Percentiles rank a stretch among this genome's conserved stretches.
Conservation (phyloP, 2,888 invertebrate genomes). For the Zelleria hepariella region DNA sequence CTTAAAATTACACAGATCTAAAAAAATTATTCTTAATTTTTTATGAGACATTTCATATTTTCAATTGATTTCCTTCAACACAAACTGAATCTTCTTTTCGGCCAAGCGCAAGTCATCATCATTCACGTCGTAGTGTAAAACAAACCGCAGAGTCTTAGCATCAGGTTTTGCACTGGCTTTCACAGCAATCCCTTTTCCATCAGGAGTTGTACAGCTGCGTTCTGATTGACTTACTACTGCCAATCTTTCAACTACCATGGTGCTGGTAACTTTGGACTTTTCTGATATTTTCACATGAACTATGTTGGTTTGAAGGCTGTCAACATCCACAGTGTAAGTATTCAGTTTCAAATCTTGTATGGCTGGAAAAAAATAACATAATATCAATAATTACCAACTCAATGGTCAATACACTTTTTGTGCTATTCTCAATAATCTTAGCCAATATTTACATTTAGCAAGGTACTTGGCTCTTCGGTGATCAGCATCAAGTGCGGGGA, state of each 20-base stretch:
- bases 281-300: slow-evolving; percentile 70
- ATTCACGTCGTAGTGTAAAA: slow-evolving; percentile 75
- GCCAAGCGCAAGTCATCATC: slow-evolving; percentile 70
- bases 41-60: neutral
- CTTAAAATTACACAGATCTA: too few relatives aligned
- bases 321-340: slow-evolving; percentile 65
- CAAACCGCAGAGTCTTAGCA: slow-evolving; percentile 67
- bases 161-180: slow-evolving; percentile 65
- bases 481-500: slow-evolving; percentile 77
- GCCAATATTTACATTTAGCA: slow-evolving; percentile 72
- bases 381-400: neutral
- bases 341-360: slow-evolving; percentile 64
- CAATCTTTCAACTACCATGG: slow-evolving; percentile 68
- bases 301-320: slow-evolving; percentile 75
- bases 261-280: slow-evolving; percentile 53
- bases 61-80: slow-evolving; percentile 63
- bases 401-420: too few relatives aligned
- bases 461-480: slow-evolving; percentile 74
- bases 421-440: too few relatives aligned
- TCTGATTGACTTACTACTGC: slow-evolving; percentile 51
- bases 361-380: slow-evolving; percentile 33
- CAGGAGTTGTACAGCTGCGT: slow-evolving; percentile 44
- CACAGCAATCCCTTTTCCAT: slow-evolving; percentile 43
- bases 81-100: slow-evolving; percentile 72
- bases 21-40: neutral